Evolutionary conservation across 2,113 vertebrate species (phyloP).

Genomic region (Tyto alba): DNA sequence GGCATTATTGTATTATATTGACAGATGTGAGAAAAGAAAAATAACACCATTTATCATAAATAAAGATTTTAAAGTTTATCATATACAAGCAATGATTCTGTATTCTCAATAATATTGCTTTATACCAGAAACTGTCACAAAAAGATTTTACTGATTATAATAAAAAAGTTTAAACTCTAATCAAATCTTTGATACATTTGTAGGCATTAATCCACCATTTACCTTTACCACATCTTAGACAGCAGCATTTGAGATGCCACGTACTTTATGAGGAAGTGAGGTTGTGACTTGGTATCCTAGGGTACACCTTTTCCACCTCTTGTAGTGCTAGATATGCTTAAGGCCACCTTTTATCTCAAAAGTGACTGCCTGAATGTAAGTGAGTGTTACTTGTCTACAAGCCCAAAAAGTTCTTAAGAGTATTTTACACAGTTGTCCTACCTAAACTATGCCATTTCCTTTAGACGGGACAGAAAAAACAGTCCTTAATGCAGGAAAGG

Average conservation of each 20-base stretch:
- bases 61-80: not conserved
- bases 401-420: not conserved
- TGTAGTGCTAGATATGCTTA: rapidly evolving
- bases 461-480: not conserved
- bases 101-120: not conserved
- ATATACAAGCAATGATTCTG: not conserved
- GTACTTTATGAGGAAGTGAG: not conserved
- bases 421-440: not conserved
- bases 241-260: not conserved
- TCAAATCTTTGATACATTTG: not conserved
- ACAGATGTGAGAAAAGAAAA: conserved; percentile 21
- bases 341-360: not conserved
- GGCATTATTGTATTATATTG: not conserved
- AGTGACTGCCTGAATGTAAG: not conserved
- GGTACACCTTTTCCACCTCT: not conserved
- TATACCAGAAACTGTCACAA: not conserved
- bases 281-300: not conserved
- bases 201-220: not conserved
- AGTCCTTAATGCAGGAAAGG: not conserved
- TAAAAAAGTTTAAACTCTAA: not conserved
- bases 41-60: not conserved
- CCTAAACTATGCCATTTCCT: not conserved
- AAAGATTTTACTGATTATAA: not conserved
- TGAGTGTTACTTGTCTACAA: not conserved
- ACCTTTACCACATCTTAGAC: not conserved